Percentiles rank a stretch among this genome's conserved stretches.
Evolutionary conservation across 2,888 invertebrate species (phyloP).

Genomic region (Lasioglossum oenotherae): DNA sequence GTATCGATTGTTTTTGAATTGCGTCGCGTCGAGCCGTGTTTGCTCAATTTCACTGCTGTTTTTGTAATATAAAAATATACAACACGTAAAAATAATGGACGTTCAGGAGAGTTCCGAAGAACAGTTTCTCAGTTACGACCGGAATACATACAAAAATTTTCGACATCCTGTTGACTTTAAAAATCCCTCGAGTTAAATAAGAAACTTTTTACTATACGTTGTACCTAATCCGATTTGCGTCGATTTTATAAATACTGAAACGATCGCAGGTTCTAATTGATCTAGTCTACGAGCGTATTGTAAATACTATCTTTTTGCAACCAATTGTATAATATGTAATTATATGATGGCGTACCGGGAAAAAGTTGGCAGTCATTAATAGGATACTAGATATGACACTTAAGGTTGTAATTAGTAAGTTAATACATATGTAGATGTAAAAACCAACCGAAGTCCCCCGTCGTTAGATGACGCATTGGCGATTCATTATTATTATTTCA

Average conservation of each 20-base stretch:
- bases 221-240: neutral
- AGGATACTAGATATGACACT: neutral
- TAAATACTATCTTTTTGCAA: neutral
- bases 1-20: neutral
- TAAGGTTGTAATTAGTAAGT: neutral
- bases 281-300: neutral
- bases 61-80: slow-evolving; percentile 6
- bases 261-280: neutral
- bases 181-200: neutral
- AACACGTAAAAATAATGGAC: neutral
- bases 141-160: neutral
- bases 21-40: neutral
- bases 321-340: neutral
- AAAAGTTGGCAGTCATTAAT: neutral
- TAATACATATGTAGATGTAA: neutral
- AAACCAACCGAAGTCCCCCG: neutral
- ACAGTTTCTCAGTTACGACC: neutral
- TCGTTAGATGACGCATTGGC: neutral
- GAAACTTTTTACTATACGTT: neutral
- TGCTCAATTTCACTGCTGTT: neutral
- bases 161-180: neutral
- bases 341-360: neutral
- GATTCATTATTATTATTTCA: neutral
- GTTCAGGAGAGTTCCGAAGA: neutral
- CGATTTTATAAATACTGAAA: neutral